Conservation (phyloP, 2,888 invertebrate genomes). For the Halictus ligatus region DNA sequence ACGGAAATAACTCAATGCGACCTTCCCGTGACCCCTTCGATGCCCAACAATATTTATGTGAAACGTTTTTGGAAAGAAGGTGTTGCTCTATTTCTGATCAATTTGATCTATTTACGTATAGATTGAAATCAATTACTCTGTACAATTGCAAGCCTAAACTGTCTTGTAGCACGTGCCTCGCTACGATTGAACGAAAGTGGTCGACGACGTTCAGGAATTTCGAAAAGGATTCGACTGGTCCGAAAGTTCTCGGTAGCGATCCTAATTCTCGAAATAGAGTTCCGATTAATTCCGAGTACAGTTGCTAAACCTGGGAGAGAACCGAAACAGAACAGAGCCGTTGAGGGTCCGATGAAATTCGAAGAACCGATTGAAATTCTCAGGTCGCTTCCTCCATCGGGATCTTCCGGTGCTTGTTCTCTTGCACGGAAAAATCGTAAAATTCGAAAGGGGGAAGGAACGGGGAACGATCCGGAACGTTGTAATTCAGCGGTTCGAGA, state of each 20-base stretch:
- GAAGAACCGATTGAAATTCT: conserved; percentile 7
- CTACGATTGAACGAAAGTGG: too few species aligned
- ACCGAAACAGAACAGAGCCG: neutral
- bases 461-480: neutral
- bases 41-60: too few species aligned
- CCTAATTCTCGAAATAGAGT: neutral
- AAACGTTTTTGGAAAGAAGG: too few species aligned
- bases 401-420: neutral
- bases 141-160: too few species aligned
- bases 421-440: neutral
- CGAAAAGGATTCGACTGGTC: too few species aligned
- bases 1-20: too few species aligned
- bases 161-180: too few species aligned
- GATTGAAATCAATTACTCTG: too few species aligned
- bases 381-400: neutral
- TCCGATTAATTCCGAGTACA: neutral
- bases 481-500: neutral
- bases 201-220: too few species aligned
- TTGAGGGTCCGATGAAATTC: neutral
- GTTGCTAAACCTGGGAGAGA: neutral
- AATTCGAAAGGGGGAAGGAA: neutral
- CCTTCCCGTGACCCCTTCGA: too few species aligned
- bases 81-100: too few species aligned
- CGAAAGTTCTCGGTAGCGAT: neutral
- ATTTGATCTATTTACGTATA: too few species aligned